Evolutionary conservation across 1,140 invertebrate genomes (phyloP), one percentile per base, ranked within the genome.

Genomic region (Pararge aegeria): DNA sequence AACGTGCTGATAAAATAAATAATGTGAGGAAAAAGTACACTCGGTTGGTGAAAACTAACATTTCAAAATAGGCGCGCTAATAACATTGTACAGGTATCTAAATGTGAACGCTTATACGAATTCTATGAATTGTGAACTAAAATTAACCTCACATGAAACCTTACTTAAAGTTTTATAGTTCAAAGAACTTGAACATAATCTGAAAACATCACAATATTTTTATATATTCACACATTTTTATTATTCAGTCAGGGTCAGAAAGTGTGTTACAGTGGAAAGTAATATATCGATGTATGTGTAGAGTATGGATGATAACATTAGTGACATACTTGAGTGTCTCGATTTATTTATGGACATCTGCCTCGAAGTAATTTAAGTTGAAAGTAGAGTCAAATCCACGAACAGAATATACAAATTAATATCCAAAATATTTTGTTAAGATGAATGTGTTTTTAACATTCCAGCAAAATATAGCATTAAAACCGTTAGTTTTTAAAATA

Each of bases 41-140:
- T 2, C 30, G 37, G 13, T 59, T 37, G 37, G 20, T 49, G 48
- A 59, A 52, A 21, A 50, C 50, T 34, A 50, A 46, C 24, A 50
- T 29, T 51, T 59, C 12, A 30, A 59, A 44, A 59, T 44, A 52
- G 38, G 75, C 53, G 57, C 71, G 67, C 64, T 66, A 77, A 72
- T 70, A 75, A 78, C 70, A 77, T 66, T 72, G 57, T 64, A 67
- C 65, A 73, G 61, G 58, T 68, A n/a, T n/a, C n/a, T n/a, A 74
- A 75, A 76, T 65, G 74, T 66, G 75, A 70, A 73, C 77, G 73
- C 70, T 78, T 81, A 83, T 83, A 75, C 78, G 69, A 78, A 64
- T 59, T 61, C 52, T 59, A 61, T 68, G 57, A 70, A 73, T 73
- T 61, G 57, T 62, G 55, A 53, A 61, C 65, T 66, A 71, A 71